Conservation (phyloP, 2,888 invertebrate species). For the Andrena dorsata region DNA sequence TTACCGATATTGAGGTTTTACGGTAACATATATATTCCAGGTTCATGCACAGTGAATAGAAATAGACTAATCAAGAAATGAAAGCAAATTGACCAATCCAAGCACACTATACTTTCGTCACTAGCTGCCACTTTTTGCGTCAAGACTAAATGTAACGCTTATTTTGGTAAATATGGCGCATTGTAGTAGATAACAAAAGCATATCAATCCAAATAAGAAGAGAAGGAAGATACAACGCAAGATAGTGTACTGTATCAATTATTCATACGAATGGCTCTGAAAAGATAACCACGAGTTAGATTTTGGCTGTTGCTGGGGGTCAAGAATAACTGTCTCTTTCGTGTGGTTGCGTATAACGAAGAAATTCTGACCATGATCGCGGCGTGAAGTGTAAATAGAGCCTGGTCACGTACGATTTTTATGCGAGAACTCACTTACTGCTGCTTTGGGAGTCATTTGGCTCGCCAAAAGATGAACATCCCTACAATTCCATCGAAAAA, state of each 20-base stretch:
- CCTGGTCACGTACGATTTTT: constrained; percentile 76
- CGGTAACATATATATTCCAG: too few relatives aligned
- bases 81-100: too few relatives aligned
- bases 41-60: too few relatives aligned
- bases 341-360: constrained; percentile 66
- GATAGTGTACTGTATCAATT: constrained; percentile 14
- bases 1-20: too few relatives aligned
- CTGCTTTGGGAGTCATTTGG: constrained; percentile 71
- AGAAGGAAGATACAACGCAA: too few relatives aligned
- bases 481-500: constrained; percentile 12
- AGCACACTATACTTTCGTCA: too few relatives aligned
- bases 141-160: too few relatives aligned
- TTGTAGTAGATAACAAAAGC: too few relatives aligned
- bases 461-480: constrained; percentile 41
- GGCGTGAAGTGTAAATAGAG: constrained; percentile 33
- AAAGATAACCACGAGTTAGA: constrained; percentile 20
- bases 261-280: constrained; percentile 9
- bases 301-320: constrained; percentile 16
- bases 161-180: too few relatives aligned
- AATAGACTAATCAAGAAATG: too few relatives aligned
- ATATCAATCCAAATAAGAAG: too few relatives aligned
- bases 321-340: constrained; percentile 67
- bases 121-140: too few relatives aligned
- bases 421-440: constrained; percentile 75
- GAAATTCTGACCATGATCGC: constrained; percentile 41